Conservation (phyloP, 2,888 invertebrate genomes). For the Nomada fucata region DNA sequence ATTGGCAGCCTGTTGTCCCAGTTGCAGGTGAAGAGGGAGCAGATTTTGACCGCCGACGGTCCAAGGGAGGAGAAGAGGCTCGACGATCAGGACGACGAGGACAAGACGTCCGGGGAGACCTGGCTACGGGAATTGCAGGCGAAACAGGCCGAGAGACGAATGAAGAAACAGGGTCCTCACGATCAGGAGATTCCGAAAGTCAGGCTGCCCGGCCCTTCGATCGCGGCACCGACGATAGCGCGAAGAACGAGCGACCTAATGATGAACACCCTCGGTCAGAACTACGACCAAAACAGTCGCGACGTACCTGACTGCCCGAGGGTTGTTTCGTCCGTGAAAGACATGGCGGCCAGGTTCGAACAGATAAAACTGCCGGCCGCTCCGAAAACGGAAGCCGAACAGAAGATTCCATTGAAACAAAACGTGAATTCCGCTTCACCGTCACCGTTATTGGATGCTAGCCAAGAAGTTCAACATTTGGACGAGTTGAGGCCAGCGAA, state of each 20-base stretch:
- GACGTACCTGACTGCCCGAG: slow-evolving; percentile 80
- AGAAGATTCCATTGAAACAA: slow-evolving; percentile 70
- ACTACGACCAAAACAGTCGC: slow-evolving; percentile 69
- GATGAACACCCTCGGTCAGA: slow-evolving; percentile 76
- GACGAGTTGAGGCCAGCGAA: slow-evolving; percentile 64
- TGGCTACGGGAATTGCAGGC: slow-evolving; percentile 93
- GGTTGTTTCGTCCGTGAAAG: slow-evolving; percentile 87
- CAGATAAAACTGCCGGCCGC: slow-evolving; percentile 82
- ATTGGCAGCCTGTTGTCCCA: slow-evolving; percentile 80
- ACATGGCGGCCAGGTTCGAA: slow-evolving; percentile 93
- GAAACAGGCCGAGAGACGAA: slow-evolving; percentile 89
- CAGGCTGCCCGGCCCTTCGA: slow-evolving; percentile 59
- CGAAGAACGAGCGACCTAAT: slow-evolving; percentile 80
- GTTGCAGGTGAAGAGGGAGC: slow-evolving; percentile 83
- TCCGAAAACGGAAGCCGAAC: slow-evolving; percentile 75
- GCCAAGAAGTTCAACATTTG: slow-evolving; percentile 56
- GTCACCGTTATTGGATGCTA: slow-evolving; percentile 38
- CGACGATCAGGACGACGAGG: slow-evolving; percentile 75
- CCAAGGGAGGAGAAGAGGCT: slow-evolving; percentile 74
- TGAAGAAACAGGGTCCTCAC: slow-evolving; percentile 83
- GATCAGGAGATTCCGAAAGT: slow-evolving; percentile 81
- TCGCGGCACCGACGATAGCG: slow-evolving; percentile 72
- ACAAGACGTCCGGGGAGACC: slow-evolving; percentile 85
- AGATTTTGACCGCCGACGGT: slow-evolving; percentile 79
- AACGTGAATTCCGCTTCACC: slow-evolving; percentile 58